Evolutionary conservation across 2,113 vertebrate species (phyloP).

Genomic region (Coptodon rendalli): DNA sequence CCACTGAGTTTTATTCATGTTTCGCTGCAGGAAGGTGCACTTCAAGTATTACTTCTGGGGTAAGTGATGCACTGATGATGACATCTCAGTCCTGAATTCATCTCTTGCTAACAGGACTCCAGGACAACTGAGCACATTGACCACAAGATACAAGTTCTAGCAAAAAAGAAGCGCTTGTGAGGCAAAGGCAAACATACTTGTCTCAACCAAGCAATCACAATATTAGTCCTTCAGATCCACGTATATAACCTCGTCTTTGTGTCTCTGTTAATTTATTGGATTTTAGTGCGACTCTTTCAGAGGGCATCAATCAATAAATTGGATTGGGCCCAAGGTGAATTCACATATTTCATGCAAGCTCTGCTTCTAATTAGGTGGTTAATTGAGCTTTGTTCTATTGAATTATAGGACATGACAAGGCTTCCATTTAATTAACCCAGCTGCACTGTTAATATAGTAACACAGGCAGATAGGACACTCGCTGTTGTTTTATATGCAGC

Average conservation of each 20-base stretch:
- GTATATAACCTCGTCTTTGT: background rate
- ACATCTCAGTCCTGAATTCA: background rate
- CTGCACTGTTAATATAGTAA: conserved; percentile 24
- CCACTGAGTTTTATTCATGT: background rate
- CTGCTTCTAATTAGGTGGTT: conserved; percentile 53
- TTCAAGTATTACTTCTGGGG: background rate
- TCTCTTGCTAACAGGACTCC: background rate
- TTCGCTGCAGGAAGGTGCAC: background rate
- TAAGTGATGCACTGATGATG: background rate
- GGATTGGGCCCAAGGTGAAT: conserved; percentile 45
- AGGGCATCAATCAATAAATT: conserved; percentile 19
- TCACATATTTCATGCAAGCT: conserved; percentile 30
- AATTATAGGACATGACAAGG: conserved; percentile 42
- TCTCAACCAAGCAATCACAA: background rate
- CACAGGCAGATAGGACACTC: background rate
- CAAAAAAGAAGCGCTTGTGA: background rate
- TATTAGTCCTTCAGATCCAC: background rate
- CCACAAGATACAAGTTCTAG: background rate
- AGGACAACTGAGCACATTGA: background rate
- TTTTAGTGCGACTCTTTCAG: conserved; percentile 17
- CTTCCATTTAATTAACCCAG: conserved; percentile 57
- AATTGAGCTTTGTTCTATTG: conserved; percentile 46
- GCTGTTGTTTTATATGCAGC: background rate
- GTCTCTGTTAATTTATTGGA: background rate
- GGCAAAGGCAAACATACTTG: background rate